Base-by-base conservation (phyloP, 64 coral and sea anemone species). In the Dendronephthya gigantea region DNA sequence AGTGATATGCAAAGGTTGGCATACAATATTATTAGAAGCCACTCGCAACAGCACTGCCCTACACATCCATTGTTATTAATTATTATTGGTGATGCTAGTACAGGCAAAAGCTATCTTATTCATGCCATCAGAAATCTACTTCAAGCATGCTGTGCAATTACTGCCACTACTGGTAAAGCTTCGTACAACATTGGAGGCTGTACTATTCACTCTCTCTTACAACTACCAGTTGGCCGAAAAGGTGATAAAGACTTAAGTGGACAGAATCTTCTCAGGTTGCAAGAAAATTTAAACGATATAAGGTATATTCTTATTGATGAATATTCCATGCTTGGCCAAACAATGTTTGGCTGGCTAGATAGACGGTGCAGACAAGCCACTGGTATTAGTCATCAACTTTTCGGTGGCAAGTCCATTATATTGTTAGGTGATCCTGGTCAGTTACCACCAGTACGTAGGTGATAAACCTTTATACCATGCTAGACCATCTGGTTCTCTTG, bases 1-100 rank as follows among this genome's bases (percentile, higher is more conserved):
- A 88, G 59, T 92, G 68, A 88, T 22, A 92, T 92, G 86, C 90
- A 92, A 40, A 25, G 59, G 59, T 86, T 88, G 88, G 90, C 90
- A 82, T 92, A 88, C 68, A 59, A 92, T 83, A 59, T 88, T 83
- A 82, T 92, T 27, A 92, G 47, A 81, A 40, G 62, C 55, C 90
- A 92, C 86, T 84, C 81, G 13, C 35, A 92, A 84, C 84, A 68
- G 39, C 83, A 86, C 15, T 37, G 5, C 43, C 65, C 56, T 41
- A 70, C 66, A 88, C 28, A 16, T 52, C 68, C 87, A 47, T 85
- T 88, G 39, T 66, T 88, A 79, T 79, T 92, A 92, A 92, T 92
- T 65, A 92, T 88, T 75, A 86, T 72, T 83, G 89, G 83, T 50
- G 49, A 82, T 82, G 89, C 84, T 51, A 66, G 84, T 43, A 86